These are phyloP conservation scores for Epicauta chinensis DNA, from an alignment of 1,140 invertebrate genomes.

Conservation along the genomic window DNA sequence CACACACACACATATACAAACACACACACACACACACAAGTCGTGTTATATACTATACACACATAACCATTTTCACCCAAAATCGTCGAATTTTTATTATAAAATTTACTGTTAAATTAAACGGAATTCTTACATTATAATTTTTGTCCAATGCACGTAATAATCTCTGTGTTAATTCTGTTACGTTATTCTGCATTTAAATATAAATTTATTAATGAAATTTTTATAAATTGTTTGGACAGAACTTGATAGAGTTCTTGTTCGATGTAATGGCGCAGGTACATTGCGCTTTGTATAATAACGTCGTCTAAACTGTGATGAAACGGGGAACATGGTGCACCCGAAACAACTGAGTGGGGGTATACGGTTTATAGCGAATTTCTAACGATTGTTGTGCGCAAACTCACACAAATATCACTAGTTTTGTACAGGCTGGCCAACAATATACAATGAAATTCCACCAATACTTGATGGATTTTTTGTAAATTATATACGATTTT, in stretches of 20 bases:
- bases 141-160: conserved; percentile 59
- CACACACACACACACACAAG: too few species aligned
- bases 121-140: conserved; percentile 56
- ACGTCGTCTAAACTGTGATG: conserved; percentile 40
- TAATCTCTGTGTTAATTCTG: conserved; percentile 58
- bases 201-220: conserved; percentile 42
- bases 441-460: too few species aligned
- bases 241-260: conserved; percentile 41
- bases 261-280: conserved; percentile 43
- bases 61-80: too few species aligned
- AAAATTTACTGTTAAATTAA: neutral
- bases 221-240: conserved; percentile 40
- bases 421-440: too few species aligned
- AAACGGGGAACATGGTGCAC: conserved; percentile 43
- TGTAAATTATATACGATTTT: too few species aligned
- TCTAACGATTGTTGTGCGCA: conserved; percentile 31
- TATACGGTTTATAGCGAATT: conserved; percentile 33
- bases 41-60: too few species aligned
- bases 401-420: too few species aligned
- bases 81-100: too few species aligned
- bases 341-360: conserved; percentile 43
- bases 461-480: too few species aligned
- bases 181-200: conserved; percentile 55
- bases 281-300: conserved; percentile 44
- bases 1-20: too few species aligned